phyloP scores from a whole-genome alignment of 2,797 vertebrate species.

The Merluccius polli region DNA sequence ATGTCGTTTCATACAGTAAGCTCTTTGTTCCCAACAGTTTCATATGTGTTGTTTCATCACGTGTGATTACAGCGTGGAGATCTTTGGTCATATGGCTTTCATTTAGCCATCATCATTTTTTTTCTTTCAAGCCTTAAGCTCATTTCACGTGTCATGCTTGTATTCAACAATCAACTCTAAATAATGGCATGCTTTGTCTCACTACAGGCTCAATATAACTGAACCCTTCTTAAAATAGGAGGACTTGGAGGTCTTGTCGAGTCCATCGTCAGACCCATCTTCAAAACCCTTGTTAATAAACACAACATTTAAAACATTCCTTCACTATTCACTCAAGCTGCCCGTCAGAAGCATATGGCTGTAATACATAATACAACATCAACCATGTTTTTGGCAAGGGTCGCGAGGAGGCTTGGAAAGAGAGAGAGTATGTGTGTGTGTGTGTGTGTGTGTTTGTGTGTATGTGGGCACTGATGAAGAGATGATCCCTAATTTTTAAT shows the following conservation, averaged over 20 bases:
- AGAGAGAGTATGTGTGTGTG: background rate
- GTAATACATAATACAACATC: constrained; percentile 60
- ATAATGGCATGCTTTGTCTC: background rate
- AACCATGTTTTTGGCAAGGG: background rate
- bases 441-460: background rate
- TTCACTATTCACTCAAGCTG: constrained; percentile 45
- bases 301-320: too few relatives aligned
- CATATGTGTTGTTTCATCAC: background rate
- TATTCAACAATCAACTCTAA: background rate
- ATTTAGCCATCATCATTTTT: background rate
- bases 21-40: background rate
- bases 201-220: background rate
- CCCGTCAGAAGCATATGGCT: constrained; percentile 55
- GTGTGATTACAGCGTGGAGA: background rate
- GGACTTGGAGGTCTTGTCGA: background rate
- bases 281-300: background rate
- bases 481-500: background rate
- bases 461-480: background rate
- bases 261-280: background rate
- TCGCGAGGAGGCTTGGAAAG: background rate
- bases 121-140: background rate
- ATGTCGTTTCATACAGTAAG: background rate
- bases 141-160: background rate
- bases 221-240: too few relatives aligned
- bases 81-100: constrained; percentile 8